Base-by-base conservation (phyloP, 35 echinoderm and acorn worm genomes). In the Apostichopus californicus region DNA sequence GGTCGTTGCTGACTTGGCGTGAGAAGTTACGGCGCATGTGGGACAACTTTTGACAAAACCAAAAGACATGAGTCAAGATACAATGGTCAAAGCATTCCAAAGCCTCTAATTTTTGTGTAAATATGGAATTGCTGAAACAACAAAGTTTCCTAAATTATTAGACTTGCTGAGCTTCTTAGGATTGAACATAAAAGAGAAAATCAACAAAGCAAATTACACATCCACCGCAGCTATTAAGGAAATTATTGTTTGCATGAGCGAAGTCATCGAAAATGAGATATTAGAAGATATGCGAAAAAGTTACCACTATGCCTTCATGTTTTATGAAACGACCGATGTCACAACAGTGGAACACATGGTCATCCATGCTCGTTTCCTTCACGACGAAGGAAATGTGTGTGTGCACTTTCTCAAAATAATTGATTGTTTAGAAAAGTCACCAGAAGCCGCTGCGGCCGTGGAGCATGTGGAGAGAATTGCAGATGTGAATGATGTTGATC, bases 261-360 rank as follows among this genome's bases (percentile, higher is more conserved):
- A 93, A 5, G 53, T 93, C 8, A 73, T 93, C 56, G 81, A 93
- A 88, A 73, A 93, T 86, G 7, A 54, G 81, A 84, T 84, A 84
- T 81, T 95, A 3, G 53, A 83, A 17, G 26, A 28, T 84, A 55
- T 84, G 81, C 81, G 60, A 56, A 70, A 71, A 87, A 71, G 80
- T 68, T 15, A 34, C 68, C 58, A 26, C 34, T 92, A 26, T 72
- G 57, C 56, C 61, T 55, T 92, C 7, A 92, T 92, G 80, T 86
- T 92, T 92, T 70, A 87, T 79, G 92, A 93, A 89, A 93, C 92
- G 34, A 88, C 92, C 56, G 85, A 93, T 89, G 85, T 93, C 70
- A 55, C 83, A 28, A 55, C 64, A 57, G 83, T 88, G 58, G 92
- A 93, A 78, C 92, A 93, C 77, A 57, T 93, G 10, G 86, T 89